Evolutionary conservation across 2,113 vertebrate species (phyloP).

Genomic region (Tetrax tetrax): DNA sequence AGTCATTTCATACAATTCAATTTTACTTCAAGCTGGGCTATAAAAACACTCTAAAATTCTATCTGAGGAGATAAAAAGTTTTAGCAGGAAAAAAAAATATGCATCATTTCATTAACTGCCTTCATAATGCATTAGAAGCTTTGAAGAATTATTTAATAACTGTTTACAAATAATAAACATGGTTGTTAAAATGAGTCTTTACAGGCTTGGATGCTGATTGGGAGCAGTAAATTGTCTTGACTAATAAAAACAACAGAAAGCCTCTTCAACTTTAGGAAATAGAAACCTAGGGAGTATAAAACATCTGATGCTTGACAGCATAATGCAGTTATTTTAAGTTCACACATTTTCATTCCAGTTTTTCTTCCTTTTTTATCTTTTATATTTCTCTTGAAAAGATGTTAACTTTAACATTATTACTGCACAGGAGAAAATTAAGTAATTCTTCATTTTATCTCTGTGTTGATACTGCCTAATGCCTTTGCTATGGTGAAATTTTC

Average conservation of each 20-base stretch:
- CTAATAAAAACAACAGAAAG: not conserved
- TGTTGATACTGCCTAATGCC: not conserved
- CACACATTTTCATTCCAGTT: not conserved
- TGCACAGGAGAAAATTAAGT: not conserved
- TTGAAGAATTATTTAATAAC: constrained; percentile 52
- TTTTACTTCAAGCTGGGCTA: constrained; percentile 62
- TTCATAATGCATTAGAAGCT: constrained; percentile 26
- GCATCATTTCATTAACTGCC: constrained; percentile 40
- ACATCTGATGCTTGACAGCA: not conserved
- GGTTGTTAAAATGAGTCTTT: not conserved
- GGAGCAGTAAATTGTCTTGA: not conserved
- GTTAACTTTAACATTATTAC: not conserved
- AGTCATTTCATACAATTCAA: constrained; percentile 61
- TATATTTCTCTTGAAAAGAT: not conserved
- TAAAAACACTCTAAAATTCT: constrained; percentile 66
- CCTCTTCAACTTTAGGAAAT: not conserved
- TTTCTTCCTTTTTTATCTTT: not conserved
- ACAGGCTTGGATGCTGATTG: not conserved
- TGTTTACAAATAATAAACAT: constrained; percentile 49
- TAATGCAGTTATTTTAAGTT: not conserved
- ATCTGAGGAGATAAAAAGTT: constrained; percentile 54
- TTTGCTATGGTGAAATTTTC: not conserved
- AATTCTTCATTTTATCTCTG: not conserved
- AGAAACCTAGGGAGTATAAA: not conserved
- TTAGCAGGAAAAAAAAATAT: constrained; percentile 23